Evolutionary conservation across 2,888 invertebrate genomes (phyloP).

Genomic region (Drosophila hamatofila): DNA sequence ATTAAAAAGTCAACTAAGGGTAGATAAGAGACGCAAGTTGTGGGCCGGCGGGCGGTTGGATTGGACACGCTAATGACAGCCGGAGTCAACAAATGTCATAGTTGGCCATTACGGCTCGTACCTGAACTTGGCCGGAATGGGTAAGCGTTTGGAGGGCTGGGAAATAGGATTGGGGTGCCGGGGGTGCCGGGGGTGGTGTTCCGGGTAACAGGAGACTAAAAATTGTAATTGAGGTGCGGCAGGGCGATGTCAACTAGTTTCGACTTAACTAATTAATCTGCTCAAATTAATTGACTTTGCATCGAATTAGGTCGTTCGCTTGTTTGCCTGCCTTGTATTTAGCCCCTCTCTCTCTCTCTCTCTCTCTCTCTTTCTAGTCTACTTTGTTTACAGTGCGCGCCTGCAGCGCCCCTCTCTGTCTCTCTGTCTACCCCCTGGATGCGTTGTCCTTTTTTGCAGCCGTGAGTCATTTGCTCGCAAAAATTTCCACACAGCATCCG

Average conservation of each 20-base stretch:
- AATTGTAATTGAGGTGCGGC: constrained; percentile 67
- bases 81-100: constrained; percentile 54
- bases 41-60: constrained; percentile 27
- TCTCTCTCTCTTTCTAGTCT: constrained; percentile 2
- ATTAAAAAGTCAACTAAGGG: constrained; percentile 64
- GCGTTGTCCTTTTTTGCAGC: constrained; percentile 54
- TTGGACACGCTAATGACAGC: constrained; percentile 72
- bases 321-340: constrained; percentile 52
- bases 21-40: constrained; percentile 37
- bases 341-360: neutral
- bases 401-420: neutral
- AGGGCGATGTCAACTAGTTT: constrained; percentile 62
- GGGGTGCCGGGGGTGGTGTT: neutral
- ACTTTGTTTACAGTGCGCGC: constrained; percentile 13
- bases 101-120: constrained; percentile 48
- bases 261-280: constrained; percentile 75
- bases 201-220: constrained; percentile 58
- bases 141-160: neutral
- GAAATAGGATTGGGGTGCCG: neutral
- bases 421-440: neutral
- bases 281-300: constrained; percentile 75
- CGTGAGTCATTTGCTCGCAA: constrained; percentile 50
- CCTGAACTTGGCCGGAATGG: constrained; percentile 65
- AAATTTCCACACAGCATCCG: constrained; percentile 54
- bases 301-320: constrained; percentile 71